Evolutionary conservation across 2,797 vertebrate genomes (phyloP).

Genomic region (Mergus octosetaceus): DNA sequence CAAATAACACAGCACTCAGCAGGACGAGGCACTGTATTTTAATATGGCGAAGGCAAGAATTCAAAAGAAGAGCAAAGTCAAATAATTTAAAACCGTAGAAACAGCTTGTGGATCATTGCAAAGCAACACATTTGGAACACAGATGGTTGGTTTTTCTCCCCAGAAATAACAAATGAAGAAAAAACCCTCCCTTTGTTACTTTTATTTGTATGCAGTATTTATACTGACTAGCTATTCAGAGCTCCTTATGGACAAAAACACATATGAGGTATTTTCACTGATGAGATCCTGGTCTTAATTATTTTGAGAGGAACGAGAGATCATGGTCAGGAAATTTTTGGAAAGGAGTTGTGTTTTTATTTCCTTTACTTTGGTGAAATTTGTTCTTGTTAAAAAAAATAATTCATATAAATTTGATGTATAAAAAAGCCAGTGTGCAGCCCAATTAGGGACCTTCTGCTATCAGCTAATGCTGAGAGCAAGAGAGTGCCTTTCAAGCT

Average conservation of each 20-base stretch:
- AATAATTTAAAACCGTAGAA: slow-evolving; percentile 47
- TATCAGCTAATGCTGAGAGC: neutral
- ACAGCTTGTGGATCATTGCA: slow-evolving; percentile 61
- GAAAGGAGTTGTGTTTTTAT: neutral
- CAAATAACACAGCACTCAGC: neutral
- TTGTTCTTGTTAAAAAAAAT: neutral
- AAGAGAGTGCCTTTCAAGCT: neutral
- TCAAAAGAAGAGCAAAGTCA: slow-evolving; percentile 28
- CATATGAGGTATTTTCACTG: slow-evolving; percentile 24
- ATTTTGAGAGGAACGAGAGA: neutral
- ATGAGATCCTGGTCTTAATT: slow-evolving; percentile 2
- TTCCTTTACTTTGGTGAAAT: neutral
- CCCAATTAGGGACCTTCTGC: neutral
- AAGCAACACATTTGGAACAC: slow-evolving; percentile 68
- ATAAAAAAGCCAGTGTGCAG: neutral
- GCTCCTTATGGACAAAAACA: slow-evolving; percentile 43
- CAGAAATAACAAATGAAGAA: slow-evolving; percentile 47
- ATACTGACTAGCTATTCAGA: slow-evolving; percentile 39
- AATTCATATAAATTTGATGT: neutral
- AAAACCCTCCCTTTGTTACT: slow-evolving; percentile 14
- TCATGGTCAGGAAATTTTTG: neutral
- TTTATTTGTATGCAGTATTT: slow-evolving; percentile 46
- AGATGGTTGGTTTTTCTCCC: slow-evolving; percentile 54
- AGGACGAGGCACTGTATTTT: slow-evolving; percentile 17
- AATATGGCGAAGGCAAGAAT: neutral